Percentiles rank a stretch among this genome's conserved stretches.
Evolutionary conservation across 2,113 vertebrate genomes (phyloP).

Genomic region (Chlorocebus sabaeus): DNA sequence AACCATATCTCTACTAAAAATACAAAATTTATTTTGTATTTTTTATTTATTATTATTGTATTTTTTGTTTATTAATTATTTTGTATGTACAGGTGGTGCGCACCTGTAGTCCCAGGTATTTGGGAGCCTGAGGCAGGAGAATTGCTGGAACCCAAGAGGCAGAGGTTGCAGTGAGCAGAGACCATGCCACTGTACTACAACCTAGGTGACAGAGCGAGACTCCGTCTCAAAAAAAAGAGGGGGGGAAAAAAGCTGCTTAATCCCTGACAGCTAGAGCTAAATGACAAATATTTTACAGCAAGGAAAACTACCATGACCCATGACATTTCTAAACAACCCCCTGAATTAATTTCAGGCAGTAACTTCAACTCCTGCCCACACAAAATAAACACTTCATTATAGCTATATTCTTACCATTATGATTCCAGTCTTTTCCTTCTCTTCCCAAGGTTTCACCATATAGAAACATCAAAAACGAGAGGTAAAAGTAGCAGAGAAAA

Average conservation of each 20-base stretch:
- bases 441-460: background rate
- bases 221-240: no score
- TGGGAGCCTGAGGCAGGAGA: no score
- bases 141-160: no score
- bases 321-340: background rate
- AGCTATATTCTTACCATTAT: background rate
- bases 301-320: background rate
- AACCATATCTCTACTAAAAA: no score
- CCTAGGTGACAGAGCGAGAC: no score
- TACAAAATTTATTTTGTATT: no score
- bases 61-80: no score
- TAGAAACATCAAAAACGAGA: background rate
- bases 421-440: background rate
- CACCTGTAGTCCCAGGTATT: no score
- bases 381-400: background rate
- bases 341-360: background rate
- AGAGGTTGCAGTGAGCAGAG: no score
- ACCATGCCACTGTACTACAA: no score
- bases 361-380: background rate
- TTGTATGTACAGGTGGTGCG: no score
- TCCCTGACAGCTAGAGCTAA: background rate
- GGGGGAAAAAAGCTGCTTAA: background rate
- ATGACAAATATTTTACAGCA: background rate
- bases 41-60: no score
- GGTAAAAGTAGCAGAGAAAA: background rate